Conservation (phyloP, 2,888 invertebrate genomes). For the Drosophila neonasuta region DNA sequence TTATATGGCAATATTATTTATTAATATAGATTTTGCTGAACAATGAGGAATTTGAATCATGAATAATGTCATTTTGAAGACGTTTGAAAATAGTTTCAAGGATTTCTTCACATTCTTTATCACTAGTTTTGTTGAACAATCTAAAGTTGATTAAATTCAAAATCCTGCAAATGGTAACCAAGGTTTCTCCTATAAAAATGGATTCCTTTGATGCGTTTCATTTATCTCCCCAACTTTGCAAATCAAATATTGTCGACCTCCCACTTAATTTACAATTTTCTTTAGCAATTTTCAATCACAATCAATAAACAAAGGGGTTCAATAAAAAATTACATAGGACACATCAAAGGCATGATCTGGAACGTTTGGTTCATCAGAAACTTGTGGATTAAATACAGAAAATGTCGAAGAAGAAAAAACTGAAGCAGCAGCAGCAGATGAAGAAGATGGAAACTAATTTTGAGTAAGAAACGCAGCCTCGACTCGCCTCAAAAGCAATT, state of each 20-base stretch:
- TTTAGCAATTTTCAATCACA: conserved; percentile 8
- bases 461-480: conserved; percentile 52
- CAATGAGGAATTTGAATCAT: too few relatives aligned
- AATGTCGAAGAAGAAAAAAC: background rate
- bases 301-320: conserved; percentile 23
- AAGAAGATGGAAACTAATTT: conserved; percentile 63
- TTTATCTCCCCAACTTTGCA: background rate
- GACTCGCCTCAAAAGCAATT: conserved; percentile 63
- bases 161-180: too few relatives aligned
- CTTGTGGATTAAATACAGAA: conserved; percentile 38
- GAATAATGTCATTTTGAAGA: too few relatives aligned
- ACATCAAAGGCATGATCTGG: conserved; percentile 30
- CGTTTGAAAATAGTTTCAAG: too few relatives aligned
- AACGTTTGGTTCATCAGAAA: conserved; percentile 22
- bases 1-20: too few relatives aligned
- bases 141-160: too few relatives aligned
- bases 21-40: too few relatives aligned
- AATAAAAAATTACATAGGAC: background rate
- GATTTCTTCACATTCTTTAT: too few relatives aligned
- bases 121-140: too few relatives aligned
- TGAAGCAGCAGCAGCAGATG: conserved; percentile 5
- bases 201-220: background rate
- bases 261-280: background rate
- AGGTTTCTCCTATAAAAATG: background rate
- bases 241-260: background rate